Conservation (phyloP, 2,797 vertebrate species). For the Thalassophryne amazonica region DNA sequence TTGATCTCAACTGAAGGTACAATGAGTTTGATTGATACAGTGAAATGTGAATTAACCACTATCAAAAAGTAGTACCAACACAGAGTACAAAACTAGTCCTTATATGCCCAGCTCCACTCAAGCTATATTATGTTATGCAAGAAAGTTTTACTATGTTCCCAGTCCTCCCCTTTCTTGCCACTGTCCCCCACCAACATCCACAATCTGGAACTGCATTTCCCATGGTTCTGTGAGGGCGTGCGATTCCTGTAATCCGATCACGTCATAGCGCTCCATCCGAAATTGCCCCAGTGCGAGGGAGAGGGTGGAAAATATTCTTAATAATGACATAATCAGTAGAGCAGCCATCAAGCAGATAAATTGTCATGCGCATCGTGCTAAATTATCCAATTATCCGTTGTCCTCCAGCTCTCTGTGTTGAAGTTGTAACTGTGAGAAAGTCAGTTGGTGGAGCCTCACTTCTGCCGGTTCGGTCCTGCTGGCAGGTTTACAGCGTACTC, state of each 20-base stretch:
- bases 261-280: slow-evolving; percentile 82
- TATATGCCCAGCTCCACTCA: slow-evolving; percentile 82
- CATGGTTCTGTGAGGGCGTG: slow-evolving; percentile 71
- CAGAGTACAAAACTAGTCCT: slow-evolving; percentile 88
- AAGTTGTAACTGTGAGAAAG: slow-evolving; percentile 90
- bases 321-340: slow-evolving; percentile 99
- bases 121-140: slow-evolving; percentile 83
- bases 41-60: slow-evolving; percentile 81
- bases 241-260: slow-evolving; percentile 83
- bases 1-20: slow-evolving; percentile 78
- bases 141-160: slow-evolving; percentile 75
- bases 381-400: slow-evolving; percentile 94
- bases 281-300: slow-evolving; percentile 83
- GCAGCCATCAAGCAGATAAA: slow-evolving; percentile 99
- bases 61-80: slow-evolving; percentile 86
- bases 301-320: slow-evolving; percentile 90
- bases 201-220: slow-evolving; percentile 61
- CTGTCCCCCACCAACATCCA: slow-evolving; percentile 31
- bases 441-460: slow-evolving; percentile 64
- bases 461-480: slow-evolving; percentile 47
- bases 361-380: slow-evolving; percentile 99
- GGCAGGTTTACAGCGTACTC: slow-evolving; percentile 81
- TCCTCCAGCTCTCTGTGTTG: slow-evolving; percentile 88
- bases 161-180: slow-evolving; percentile 15
- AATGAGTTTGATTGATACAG: slow-evolving; percentile 77